Percentiles rank a stretch among this genome's conserved stretches.
phyloP scores from a whole-genome alignment of 2,888 invertebrate species.

The Neuroscelio doddi region DNA sequence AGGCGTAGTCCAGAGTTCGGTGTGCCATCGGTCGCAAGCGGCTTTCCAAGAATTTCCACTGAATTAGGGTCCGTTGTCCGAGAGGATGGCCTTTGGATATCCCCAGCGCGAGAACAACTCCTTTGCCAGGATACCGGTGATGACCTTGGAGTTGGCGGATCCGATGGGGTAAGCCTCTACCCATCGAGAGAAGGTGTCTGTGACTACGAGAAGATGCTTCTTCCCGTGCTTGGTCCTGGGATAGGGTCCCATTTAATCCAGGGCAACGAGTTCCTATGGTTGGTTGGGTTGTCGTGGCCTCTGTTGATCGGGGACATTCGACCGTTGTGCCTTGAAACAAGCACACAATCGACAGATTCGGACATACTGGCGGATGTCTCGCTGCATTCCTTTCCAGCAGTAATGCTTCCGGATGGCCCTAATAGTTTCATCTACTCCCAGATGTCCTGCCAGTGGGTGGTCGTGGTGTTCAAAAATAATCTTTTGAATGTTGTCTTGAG shows the following conservation, averaged over 20 bases:
- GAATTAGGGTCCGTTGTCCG: constrained; percentile 40
- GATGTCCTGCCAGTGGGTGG: constrained; percentile 36
- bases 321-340: constrained; percentile 16
- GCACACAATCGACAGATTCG: constrained; percentile 13
- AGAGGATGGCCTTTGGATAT: constrained; percentile 21
- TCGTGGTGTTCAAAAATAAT: constrained; percentile 21
- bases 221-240: constrained; percentile 12
- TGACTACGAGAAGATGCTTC: constrained; percentile 43
- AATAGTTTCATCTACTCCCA: constrained; percentile 47
- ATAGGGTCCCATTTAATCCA: constrained; percentile 36
- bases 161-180: constrained; percentile 44
- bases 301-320: background rate
- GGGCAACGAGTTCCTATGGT: constrained; percentile 21
- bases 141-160: background rate
- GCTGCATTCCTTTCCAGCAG: no score
- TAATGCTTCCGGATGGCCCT: constrained; percentile 18
- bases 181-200: no score
- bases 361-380: constrained; percentile 29
- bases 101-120: constrained; percentile 28
- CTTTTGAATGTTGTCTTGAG: background rate
- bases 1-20: constrained; percentile 44
- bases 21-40: background rate
- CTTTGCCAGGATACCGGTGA: constrained; percentile 15
- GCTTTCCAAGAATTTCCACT: no score
- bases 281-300: background rate